phyloP scores from a whole-genome alignment of 2,888 invertebrate genomes.

The Boloria selene region DNA sequence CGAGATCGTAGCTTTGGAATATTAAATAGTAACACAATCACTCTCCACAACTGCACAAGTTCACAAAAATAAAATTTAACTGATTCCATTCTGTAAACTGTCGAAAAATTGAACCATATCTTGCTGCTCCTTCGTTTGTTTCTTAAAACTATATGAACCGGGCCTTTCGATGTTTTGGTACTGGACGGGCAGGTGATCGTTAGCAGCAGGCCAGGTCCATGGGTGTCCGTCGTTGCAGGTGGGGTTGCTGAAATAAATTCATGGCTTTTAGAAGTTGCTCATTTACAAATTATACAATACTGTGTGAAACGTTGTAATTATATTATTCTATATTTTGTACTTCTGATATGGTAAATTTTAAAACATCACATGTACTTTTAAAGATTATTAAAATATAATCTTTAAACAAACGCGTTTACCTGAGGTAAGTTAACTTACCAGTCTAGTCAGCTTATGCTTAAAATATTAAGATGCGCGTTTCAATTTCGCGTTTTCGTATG shows the following conservation, averaged over 20 bases:
- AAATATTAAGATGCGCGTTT: too few relatives aligned
- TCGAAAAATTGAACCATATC: conserved; percentile 58
- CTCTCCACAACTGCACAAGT: conserved; percentile 7
- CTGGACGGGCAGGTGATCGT: conserved; percentile 35
- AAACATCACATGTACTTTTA: too few relatives aligned
- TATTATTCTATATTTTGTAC: too few relatives aligned
- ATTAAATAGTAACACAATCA: conserved; percentile 25
- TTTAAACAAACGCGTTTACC: too few relatives aligned
- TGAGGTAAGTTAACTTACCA: too few relatives aligned
- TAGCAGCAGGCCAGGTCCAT: conserved; percentile 52
- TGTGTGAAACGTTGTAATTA: too few relatives aligned
- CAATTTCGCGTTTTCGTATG: too few relatives aligned
- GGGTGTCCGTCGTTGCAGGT: conserved; percentile 45
- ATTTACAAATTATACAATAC: too few relatives aligned
- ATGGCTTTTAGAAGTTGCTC: too few relatives aligned
- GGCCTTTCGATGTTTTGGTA: conserved; percentile 56
- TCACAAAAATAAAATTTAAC: conserved; percentile 34
- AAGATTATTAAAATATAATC: too few relatives aligned
- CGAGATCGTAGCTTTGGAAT: background rate
- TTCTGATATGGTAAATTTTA: too few relatives aligned
- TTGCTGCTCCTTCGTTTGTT: conserved; percentile 46
- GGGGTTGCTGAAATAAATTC: conserved; percentile 54
- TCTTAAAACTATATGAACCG: conserved; percentile 37
- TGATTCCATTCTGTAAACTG: conserved; percentile 38
- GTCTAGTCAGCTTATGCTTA: too few relatives aligned